phyloP scores from a whole-genome alignment of 2,113 vertebrate species.

The Proteles cristata region DNA sequence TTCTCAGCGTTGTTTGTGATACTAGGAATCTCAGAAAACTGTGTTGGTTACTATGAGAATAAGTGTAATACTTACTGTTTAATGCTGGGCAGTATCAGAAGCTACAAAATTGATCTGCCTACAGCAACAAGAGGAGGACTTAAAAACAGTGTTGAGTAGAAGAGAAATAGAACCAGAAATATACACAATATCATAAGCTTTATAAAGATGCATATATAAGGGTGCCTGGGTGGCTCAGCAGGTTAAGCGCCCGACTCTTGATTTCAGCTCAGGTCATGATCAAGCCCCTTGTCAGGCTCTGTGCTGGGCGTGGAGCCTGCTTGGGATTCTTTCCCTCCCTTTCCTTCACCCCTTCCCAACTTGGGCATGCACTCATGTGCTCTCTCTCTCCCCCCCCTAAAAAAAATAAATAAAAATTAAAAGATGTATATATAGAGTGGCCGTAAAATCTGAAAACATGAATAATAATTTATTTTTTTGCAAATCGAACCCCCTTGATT shows the following conservation, averaged over 20 bases:
- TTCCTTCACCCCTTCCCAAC: too few species aligned
- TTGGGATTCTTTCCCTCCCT: too few species aligned
- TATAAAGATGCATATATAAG: background rate
- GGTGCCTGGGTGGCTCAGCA: too few species aligned
- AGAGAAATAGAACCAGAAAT: slow-evolving; percentile 3
- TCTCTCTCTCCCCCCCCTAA: too few species aligned
- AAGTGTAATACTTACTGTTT: background rate
- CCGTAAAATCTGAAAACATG: background rate
- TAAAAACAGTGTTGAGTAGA: background rate
- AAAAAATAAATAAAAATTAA: background rate
- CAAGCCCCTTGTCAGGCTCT: too few species aligned
- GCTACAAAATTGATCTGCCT: background rate
- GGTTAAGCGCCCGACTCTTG: too few species aligned
- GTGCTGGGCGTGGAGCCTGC: too few species aligned
- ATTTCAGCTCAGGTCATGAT: too few species aligned
- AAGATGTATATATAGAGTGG: background rate
- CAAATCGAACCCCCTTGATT: background rate
- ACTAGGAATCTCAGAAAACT: background rate
- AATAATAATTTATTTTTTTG: background rate
- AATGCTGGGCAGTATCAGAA: background rate
- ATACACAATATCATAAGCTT: background rate
- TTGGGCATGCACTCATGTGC: too few species aligned
- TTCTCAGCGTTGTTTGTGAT: too few species aligned
- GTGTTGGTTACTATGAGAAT: background rate
- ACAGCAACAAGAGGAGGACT: background rate